Conservation (phyloP, 23 tunicate genomes). For the Aplidium turbinatum region DNA sequence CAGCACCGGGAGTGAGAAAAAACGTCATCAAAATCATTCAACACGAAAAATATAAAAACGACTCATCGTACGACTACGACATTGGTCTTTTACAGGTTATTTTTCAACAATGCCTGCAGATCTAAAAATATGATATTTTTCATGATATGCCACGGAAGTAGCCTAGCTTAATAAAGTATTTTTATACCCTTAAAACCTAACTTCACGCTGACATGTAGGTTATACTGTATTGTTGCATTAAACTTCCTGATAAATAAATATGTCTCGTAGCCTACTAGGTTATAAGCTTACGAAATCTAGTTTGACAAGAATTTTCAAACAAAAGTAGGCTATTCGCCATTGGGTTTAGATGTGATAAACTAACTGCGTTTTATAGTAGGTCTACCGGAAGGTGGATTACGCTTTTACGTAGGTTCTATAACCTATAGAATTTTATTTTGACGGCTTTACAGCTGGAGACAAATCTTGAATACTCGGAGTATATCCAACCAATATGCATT, state of each 20-base stretch:
- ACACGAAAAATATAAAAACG: slow-evolving; percentile 29
- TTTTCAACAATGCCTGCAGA: no score
- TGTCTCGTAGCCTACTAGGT: no score
- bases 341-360: neutral
- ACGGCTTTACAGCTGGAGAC: slow-evolving; percentile 24
- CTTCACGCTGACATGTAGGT: no score
- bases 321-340: no score
- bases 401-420: neutral
- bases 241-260: no score
- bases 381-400: neutral
- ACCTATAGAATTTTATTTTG: neutral
- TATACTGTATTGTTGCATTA: no score
- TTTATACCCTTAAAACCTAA: no score
- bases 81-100: slow-evolving; percentile 41
- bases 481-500: slow-evolving; percentile 56
- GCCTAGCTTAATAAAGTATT: no score
- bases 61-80: slow-evolving; percentile 40
- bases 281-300: no score
- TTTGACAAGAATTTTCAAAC: no score
- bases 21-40: slow-evolving; percentile 15
- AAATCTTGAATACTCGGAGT: slow-evolving; percentile 7
- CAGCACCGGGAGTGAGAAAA: slow-evolving; percentile 25
- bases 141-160: no score
- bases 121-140: no score
- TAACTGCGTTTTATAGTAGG: neutral